Base-by-base conservation (phyloP, 2,888 invertebrate species). In the Sepiola atlantica region DNA sequence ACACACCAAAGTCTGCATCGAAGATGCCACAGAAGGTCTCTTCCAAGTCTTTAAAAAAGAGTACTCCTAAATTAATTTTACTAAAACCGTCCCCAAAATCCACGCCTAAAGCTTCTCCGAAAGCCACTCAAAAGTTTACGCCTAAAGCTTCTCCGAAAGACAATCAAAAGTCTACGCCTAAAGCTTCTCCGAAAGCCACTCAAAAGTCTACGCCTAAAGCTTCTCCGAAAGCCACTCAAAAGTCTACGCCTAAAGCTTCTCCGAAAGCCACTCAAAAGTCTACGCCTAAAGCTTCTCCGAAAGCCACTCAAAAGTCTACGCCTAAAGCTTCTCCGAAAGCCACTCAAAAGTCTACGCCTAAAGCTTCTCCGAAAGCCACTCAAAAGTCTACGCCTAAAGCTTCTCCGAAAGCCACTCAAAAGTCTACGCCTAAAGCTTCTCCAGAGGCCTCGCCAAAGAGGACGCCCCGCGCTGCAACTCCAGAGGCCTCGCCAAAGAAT, bases 11-110 rank as follows among this genome's bases (percentile, higher is more conserved):
- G n/a, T n/a, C n/a, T n/a, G n/a, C 93, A 24, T 32, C 92, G 28
- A 18, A 45, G 24, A 92, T 90, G 57, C 55, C 94, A 28, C n/a
- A n/a, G n/a, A n/a, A n/a, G n/a, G n/a, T n/a, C n/a, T n/a, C n/a
- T n/a, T n/a, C n/a, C n/a, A n/a, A n/a, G n/a, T n/a, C n/a, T n/a
- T n/a, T n/a, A n/a, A n/a, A n/a, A n/a, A n/a, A n/a, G n/a, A n/a
- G n/a, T n/a, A n/a, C n/a, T n/a, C 32, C 94, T 21, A 90, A 55
- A 55, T 90, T 45, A 45, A 45, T 45, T 45, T 45, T 45, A 45
- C 93, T 45, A 57, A 77, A 94, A 93, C 94, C 91, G n/a, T 94
- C 91, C 94, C 55, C 45, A 45, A 57, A 95, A 94, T 94, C 90
- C 95, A n/a, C n/a, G n/a, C n/a, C n/a, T n/a, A n/a, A n/a, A n/a